Evolutionary conservation across 2,113 vertebrate species (phyloP).

Genomic region (Xenopus tropicalis): UCB_Xtro_10.0 CM004443.2:30177501-30178000

Average conservation of each 20-base stretch:
- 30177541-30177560: no score
- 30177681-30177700: slow-evolving; percentile 11
- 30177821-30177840: slow-evolving; percentile 40
- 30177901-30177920: slow-evolving; percentile 44
- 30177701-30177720: slow-evolving; percentile 23
- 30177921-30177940: slow-evolving; percentile 43
- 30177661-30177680: no score
- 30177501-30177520: no score
- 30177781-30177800: slow-evolving; percentile 35
- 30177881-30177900: slow-evolving; percentile 54
- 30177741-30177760: slow-evolving; percentile 45
- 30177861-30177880: slow-evolving; percentile 49
- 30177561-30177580: no score
- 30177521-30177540: no score
- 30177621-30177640: no score
- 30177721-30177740: slow-evolving; percentile 48
- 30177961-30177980: slow-evolving; percentile 50
- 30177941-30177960: slow-evolving; percentile 61
- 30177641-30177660: no score
- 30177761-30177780: slow-evolving; percentile 51
- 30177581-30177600: no score
- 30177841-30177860: slow-evolving; percentile 47
- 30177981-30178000: slow-evolving; percentile 47
- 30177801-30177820: slow-evolving; percentile 47
- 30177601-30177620: no score